Evolutionary conservation across 1,140 invertebrate species (phyloP).

Genomic region (Bombus breviceps): DNA sequence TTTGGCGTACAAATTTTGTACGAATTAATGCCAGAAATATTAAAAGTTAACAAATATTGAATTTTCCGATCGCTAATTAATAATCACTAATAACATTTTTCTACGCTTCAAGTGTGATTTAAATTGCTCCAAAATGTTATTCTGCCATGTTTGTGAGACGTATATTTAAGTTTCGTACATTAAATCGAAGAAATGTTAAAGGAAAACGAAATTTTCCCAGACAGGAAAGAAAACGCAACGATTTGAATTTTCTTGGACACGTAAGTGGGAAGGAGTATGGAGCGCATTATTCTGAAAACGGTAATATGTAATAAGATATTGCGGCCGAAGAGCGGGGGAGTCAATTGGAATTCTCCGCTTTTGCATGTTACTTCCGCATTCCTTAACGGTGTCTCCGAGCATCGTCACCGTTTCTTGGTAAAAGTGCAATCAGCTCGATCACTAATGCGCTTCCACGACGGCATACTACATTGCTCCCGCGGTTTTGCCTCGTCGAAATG

Average conservation of each 20-base stretch:
- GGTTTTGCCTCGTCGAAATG: constrained; percentile 63
- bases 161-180: background rate
- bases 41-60: background rate
- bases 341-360: constrained; percentile 43
- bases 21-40: background rate
- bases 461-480: constrained; percentile 39
- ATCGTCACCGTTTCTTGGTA: constrained; percentile 28
- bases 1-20: background rate
- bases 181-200: background rate
- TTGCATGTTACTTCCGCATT: constrained; percentile 36
- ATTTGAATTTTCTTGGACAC: background rate
- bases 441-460: constrained; percentile 61
- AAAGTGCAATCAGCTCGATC: constrained; percentile 66
- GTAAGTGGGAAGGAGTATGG: background rate
- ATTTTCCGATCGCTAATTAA: background rate
- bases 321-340: background rate
- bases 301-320: constrained; percentile 35
- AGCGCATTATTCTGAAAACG: background rate
- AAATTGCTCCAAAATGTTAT: background rate
- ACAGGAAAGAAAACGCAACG: background rate
- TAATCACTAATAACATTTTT: background rate
- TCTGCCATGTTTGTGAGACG: no score
- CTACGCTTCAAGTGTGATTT: background rate
- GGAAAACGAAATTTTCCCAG: background rate
- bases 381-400: constrained; percentile 43